A percentile compares a stretch with the other conserved stretches of the same genome.
Evolutionary conservation across 2,888 invertebrate species (phyloP).

Genomic region (Pammene aurita): DNA sequence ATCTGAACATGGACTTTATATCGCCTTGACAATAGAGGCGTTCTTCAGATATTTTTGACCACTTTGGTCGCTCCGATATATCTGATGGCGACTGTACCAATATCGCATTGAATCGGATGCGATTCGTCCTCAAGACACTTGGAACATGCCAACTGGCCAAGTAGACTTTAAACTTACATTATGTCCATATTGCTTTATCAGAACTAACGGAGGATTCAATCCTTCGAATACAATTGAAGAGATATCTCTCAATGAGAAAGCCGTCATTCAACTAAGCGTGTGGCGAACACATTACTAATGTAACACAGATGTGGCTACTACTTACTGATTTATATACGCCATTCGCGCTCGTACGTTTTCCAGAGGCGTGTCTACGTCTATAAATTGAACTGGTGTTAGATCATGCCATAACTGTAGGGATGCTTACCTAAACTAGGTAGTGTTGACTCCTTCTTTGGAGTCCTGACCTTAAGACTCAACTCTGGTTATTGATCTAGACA

Average conservation of each 20-base stretch:
- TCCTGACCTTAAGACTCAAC: too few species aligned
- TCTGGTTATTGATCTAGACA: too few species aligned
- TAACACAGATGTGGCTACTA: constrained; percentile 38
- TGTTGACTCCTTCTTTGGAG: too few species aligned
- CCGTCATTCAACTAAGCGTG: constrained; percentile 20
- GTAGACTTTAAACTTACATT: neutral
- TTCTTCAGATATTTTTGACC: too few species aligned
- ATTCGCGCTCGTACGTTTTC: constrained; percentile 36
- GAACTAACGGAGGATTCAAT: neutral
- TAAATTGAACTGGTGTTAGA: constrained; percentile 32
- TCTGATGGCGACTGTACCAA: too few species aligned
- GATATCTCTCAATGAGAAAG: constrained; percentile 20
- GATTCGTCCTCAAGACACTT: too few species aligned
- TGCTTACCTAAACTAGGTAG: neutral
- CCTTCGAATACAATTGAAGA: constrained; percentile 1
- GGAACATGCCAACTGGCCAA: too few species aligned
- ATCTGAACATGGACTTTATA: too few species aligned
- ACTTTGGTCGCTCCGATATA: too few species aligned
- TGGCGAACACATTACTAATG: constrained; percentile 28
- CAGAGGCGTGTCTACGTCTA: constrained; percentile 37
- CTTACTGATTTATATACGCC: constrained; percentile 35
- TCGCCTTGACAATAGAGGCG: too few species aligned
- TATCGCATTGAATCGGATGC: too few species aligned
- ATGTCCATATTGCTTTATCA: neutral
- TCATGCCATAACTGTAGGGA: constrained; percentile 18